phyloP scores from a whole-genome alignment of 2,113 vertebrate genomes.

The Neotragus moschatus region DNA sequence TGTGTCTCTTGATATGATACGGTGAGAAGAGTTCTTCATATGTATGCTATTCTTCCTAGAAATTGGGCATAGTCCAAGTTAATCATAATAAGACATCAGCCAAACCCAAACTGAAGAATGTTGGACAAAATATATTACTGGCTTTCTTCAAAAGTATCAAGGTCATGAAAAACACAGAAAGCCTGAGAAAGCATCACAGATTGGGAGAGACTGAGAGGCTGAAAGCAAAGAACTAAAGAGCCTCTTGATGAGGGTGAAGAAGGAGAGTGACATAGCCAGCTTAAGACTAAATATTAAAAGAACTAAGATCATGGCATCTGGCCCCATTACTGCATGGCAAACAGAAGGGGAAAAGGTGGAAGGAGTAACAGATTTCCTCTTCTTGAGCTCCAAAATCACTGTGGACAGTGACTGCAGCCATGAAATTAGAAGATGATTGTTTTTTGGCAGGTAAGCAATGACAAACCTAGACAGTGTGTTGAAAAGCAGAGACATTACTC shows the following conservation, averaged over 20 bases:
- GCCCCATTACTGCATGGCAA: not conserved
- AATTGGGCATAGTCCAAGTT: not conserved
- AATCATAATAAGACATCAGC: not conserved
- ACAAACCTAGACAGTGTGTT: not conserved
- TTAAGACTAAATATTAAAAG: not conserved
- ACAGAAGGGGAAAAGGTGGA: not conserved
- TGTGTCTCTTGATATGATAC: not conserved
- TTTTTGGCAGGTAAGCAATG: not conserved
- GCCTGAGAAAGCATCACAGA: not conserved
- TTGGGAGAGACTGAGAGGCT: not conserved
- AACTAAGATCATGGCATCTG: not conserved
- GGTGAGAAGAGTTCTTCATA: not conserved
- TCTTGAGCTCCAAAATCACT: not conserved
- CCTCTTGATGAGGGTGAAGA: not conserved
- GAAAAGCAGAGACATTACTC: not conserved
- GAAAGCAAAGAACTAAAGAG: not conserved
- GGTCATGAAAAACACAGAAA: not conserved
- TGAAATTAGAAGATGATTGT: not conserved
- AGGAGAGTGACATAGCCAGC: not conserved
- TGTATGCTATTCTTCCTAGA: not conserved
- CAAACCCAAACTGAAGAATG: not conserved
- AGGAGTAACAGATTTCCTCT: not conserved
- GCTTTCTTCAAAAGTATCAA: not conserved
- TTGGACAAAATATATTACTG: not conserved
- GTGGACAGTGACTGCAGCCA: not conserved